phyloP scores from a whole-genome alignment of 2,888 invertebrate species.

The Heliconius hortense region DNA sequence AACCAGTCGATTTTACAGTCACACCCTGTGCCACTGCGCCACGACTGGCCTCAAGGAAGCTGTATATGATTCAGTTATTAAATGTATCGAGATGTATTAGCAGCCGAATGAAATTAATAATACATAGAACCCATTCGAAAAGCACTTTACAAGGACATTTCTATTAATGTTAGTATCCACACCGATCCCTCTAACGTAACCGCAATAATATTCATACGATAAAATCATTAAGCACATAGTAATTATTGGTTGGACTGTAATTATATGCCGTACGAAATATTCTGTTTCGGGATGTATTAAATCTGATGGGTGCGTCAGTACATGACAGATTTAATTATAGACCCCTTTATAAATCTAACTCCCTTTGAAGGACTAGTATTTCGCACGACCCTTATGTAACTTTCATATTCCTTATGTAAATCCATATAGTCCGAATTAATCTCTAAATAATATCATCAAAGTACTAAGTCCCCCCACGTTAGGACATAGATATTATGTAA shows the following conservation, averaged over 20 bases:
- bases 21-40: too few species aligned
- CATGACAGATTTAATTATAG: constrained; percentile 16
- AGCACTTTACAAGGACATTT: not conserved
- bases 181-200: not conserved
- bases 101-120: not conserved
- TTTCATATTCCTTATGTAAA: not conserved
- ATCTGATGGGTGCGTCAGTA: not conserved
- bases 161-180: not conserved
- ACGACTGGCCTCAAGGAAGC: too few species aligned
- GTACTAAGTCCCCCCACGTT: constrained; percentile 4
- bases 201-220: not conserved
- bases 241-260: not conserved
- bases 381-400: constrained; percentile 8
- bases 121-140: not conserved
- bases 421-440: constrained; percentile 22
- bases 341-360: not conserved
- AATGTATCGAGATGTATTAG: not conserved
- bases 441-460: constrained; percentile 27
- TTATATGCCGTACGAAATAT: not conserved
- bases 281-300: not conserved
- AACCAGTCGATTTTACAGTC: too few species aligned
- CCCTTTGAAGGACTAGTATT: constrained; percentile 9
- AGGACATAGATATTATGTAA: constrained; percentile 25
- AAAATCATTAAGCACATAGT: not conserved
- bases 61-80: not conserved